phyloP scores from a whole-genome alignment of 2,113 vertebrate species.

The Ammodytes dubius region DNA sequence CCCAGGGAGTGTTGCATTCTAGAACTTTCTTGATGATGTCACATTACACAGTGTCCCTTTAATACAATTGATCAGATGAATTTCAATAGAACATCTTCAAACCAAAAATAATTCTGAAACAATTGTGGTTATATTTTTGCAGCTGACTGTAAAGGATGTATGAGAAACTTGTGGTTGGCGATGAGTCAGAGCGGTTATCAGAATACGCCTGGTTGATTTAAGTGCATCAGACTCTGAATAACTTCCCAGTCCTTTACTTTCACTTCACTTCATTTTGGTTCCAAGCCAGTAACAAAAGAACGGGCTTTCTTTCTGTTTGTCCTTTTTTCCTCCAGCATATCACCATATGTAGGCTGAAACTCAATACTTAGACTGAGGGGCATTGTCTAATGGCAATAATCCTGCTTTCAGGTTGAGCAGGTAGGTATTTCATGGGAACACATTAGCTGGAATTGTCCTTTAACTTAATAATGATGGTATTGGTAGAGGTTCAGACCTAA shows the following conservation, averaged over 20 bases:
- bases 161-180: constrained; percentile 18
- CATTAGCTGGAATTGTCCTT: constrained; percentile 39
- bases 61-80: neutral
- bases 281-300: constrained; percentile 5
- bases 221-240: constrained; percentile 33
- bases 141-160: neutral
- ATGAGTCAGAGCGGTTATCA: constrained; percentile 14
- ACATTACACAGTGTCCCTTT: too few relatives aligned
- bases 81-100: neutral
- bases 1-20: too few relatives aligned
- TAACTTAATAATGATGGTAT: constrained; percentile 41
- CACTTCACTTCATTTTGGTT: constrained; percentile 35
- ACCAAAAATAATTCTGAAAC: neutral
- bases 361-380: constrained; percentile 37
- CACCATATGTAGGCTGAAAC: constrained; percentile 44
- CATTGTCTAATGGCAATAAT: constrained; percentile 32
- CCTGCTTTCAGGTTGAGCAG: constrained; percentile 46
- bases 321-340: constrained; percentile 16
- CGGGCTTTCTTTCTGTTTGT: constrained; percentile 33
- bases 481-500: constrained; percentile 38
- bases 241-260: constrained; percentile 34
- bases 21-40: too few relatives aligned
- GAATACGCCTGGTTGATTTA: constrained; percentile 28
- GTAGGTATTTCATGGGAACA: constrained; percentile 40
- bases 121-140: neutral